Base-by-base conservation (phyloP, 2,797 vertebrate genomes). In the Darevskia mixta region DNA sequence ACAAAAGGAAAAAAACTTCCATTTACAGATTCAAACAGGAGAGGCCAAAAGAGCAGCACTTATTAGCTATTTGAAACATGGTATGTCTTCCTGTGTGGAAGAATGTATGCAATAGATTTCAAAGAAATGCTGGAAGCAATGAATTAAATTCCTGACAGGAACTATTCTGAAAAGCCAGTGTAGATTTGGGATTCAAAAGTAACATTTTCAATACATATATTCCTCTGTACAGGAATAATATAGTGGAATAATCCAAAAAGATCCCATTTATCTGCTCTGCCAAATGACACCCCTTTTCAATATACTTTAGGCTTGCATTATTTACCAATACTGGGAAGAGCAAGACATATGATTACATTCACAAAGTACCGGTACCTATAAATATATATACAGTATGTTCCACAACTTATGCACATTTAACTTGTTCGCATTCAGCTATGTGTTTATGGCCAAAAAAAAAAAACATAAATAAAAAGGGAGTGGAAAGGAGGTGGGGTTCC, bases 221-320 rank as follows among this genome's bases (percentile, higher is more conserved):
- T 73, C 72, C 32, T 82, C 43, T 35, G 15, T 55, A 83, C 35
- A 67, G 27, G 29, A 72, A 83, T 11, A 61, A 58, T n/a, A 84
- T 72, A 43, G 6, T 72, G 67, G 5, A 88, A 79, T 8, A 5
- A 84, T 8, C 5, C 55, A 61, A 79, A 84, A 66, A 93, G 87
- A 88, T 73, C 38, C 45, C 5, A 10, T 87, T 92, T 91, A 87
- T 72, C 90, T 61, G 61, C 38, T 88, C 29, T 87, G 71, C 82
- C 8, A 0, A 87, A 43, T 55, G 18, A 89, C 27, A 67, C 25
- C 25, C 41, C 18, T 35, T 81, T 75, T 27, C 79, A 89, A 71
- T 85, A 88, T 20, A 89, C 67, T 35, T 92, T 82, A 0, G 0
- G 29, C 67, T 90, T 92, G 43, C 29, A 89, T 83, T 69, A 38